Base-by-base conservation (phyloP, 2,113 vertebrate species). In the Petaurus breviceps region DNA sequence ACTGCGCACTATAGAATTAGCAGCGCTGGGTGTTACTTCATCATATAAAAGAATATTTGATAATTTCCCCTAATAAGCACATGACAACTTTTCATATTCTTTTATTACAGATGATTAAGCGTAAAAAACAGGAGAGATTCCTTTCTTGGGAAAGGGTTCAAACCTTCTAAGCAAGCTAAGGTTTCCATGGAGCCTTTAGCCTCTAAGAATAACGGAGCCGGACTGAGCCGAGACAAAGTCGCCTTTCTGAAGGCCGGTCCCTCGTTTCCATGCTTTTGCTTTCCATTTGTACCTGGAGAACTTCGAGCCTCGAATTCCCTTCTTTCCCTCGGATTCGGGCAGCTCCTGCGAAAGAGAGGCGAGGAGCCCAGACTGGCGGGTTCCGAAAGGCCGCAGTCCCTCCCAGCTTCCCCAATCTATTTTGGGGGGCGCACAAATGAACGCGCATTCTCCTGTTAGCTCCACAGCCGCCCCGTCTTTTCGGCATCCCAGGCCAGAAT, bases 61-160 rank as follows among this genome's bases (percentile, higher is more conserved):
- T 99, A 97, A 98, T 98, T 98, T 98, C 94, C 98, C 94, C 97
- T 99, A 99, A 99, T 98, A 98, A 98, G 98, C 98, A 98, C 98
- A 98, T 98, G 98, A 98, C 98, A 98, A 98, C 98, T 98, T 96
- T 98, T 99, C 98, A 98, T 98, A 99, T 98, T 98, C 98, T 98
- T 98, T 98, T 98, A 98, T 99, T 98, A 98, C 90, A 98, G 95
- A 50, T 98, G 98, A 98, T 98, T 97, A 98, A 98, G 96, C 98
- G 89, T 98, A 98, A 98, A 24, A 98, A 98, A 24, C 97, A 98
- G 97, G 97, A 98, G 96, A 94, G 93, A 97, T 96, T 98, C 96
- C 98, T 98, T 98, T 98, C 98, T 98, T 97, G 95, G 97, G 96
- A 94, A 97, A 92, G 97, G 93, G 89, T 96, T 98, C 93, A 91